A percentile compares a stretch with the other conserved stretches of the same genome.
Evolutionary conservation across 2,113 vertebrate genomes (phyloP).

Genomic region (Tetrax tetrax): DNA sequence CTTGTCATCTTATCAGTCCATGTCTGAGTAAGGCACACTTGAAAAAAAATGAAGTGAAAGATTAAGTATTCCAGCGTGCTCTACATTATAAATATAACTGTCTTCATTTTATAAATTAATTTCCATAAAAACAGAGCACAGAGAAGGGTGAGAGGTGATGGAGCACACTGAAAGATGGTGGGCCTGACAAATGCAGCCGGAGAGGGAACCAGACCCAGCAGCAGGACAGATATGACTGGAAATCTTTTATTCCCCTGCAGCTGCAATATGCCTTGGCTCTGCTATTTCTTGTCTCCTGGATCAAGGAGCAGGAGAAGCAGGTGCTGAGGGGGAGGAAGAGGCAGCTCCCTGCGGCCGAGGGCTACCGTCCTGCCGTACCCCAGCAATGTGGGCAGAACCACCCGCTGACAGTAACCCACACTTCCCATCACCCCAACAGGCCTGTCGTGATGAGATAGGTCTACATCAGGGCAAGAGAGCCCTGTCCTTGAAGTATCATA

Average conservation of each 20-base stretch:
- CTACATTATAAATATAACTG: slow-evolving; percentile 63
- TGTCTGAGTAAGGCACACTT: slow-evolving; percentile 21
- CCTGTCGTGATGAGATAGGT: fast-evolving
- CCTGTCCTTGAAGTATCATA: not conserved
- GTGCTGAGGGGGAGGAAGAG: not conserved
- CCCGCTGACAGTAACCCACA: not conserved
- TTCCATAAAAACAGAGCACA: slow-evolving; percentile 45
- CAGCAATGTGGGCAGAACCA: not conserved
- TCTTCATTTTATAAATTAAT: slow-evolving; percentile 63
- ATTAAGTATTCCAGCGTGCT: slow-evolving; percentile 54
- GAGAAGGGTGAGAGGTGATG: slow-evolving; percentile 44
- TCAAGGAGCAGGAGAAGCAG: not conserved
- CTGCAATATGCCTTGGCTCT: not conserved
- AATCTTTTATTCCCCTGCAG: not conserved
- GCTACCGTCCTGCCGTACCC: not conserved
- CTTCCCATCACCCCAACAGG: not conserved
- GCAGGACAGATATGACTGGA: not conserved
- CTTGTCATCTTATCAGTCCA: slow-evolving; percentile 43
- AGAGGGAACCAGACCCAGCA: not conserved
- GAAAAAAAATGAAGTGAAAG: slow-evolving; percentile 62
- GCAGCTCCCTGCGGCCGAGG: fast-evolving
- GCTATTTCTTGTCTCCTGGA: not conserved
- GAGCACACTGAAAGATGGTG: not conserved
- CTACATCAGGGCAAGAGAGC: not conserved
- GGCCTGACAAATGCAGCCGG: slow-evolving; percentile 3